Evolutionary conservation across 2,888 invertebrate species (phyloP).

Genomic region (Abscondita cerata): DNA sequence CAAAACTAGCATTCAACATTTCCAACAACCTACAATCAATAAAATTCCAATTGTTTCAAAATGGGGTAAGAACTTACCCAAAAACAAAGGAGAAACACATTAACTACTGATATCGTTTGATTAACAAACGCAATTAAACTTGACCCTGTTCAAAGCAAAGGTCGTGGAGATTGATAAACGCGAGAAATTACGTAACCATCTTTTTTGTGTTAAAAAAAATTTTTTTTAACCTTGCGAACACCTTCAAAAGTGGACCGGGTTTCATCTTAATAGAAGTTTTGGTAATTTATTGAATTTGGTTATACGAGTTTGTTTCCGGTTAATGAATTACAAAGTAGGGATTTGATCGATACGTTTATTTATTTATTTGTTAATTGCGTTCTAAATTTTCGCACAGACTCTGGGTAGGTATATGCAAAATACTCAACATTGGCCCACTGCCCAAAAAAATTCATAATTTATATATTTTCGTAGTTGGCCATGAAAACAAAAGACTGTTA

Average conservation of each 20-base stretch:
- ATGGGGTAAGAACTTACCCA: too few species aligned
- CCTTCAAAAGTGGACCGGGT: constrained; percentile 29
- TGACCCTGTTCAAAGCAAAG: too few species aligned
- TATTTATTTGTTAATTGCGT: background rate
- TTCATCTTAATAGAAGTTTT: constrained; percentile 25
- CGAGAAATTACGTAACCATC: too few species aligned
- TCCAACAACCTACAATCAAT: too few species aligned
- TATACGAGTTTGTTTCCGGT: constrained; percentile 24
- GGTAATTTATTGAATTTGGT: constrained; percentile 28
- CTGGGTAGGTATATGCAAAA: constrained; percentile 13
- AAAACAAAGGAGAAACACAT: background rate
- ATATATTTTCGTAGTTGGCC: constrained; percentile 14
- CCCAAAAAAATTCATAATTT: constrained; percentile 12
- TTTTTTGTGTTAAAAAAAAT: too few species aligned
- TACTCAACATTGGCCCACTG: constrained; percentile 27
- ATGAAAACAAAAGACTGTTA: constrained; percentile 25
- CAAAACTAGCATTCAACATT: background rate
- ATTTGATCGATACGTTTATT: too few species aligned
- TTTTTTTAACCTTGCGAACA: constrained; percentile 36
- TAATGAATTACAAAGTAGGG: constrained; percentile 16
- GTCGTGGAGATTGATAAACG: too few species aligned
- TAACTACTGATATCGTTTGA: too few species aligned
- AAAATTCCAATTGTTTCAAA: too few species aligned
- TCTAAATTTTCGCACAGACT: background rate
- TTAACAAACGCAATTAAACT: too few species aligned